These are phyloP conservation scores for Gymnosoma rotundatum DNA, from an alignment of 2,888 invertebrate species.

Conservation along the genomic window DNA sequence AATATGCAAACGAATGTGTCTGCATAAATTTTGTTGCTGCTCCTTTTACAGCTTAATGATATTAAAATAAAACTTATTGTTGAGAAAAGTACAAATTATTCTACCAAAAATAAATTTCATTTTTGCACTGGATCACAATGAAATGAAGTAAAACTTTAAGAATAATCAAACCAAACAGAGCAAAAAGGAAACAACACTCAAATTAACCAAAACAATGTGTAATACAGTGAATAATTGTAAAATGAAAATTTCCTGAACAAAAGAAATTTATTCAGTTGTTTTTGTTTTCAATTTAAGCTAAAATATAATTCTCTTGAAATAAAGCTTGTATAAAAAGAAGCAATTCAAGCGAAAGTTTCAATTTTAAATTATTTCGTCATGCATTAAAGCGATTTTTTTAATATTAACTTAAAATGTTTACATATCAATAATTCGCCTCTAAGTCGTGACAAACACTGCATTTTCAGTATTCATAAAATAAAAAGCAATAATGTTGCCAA, in stretches of 20 bases:
- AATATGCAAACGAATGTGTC: slow-evolving; percentile 40
- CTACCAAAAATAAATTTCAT: slow-evolving; percentile 32
- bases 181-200: slow-evolving; percentile 6
- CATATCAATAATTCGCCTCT: too few species aligned
- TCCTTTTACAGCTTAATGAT: slow-evolving; percentile 40
- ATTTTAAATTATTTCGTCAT: too few species aligned
- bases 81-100: slow-evolving; percentile 48
- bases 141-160: slow-evolving; percentile 30
- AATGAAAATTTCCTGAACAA: slow-evolving; percentile 22
- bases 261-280: slow-evolving; percentile 2
- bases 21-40: slow-evolving; percentile 43
- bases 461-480: too few species aligned
- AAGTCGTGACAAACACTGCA: too few species aligned
- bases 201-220: background rate
- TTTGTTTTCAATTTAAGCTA: too few species aligned
- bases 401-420: too few species aligned
- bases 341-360: too few species aligned
- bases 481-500: too few species aligned
- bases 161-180: slow-evolving; percentile 22
- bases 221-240: slow-evolving; percentile 2
- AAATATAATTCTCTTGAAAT: too few species aligned
- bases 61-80: slow-evolving; percentile 50
- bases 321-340: too few species aligned
- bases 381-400: too few species aligned
- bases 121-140: slow-evolving; percentile 50